Conservation (phyloP, 2,888 invertebrate species). For the Sericinus montela region DNA sequence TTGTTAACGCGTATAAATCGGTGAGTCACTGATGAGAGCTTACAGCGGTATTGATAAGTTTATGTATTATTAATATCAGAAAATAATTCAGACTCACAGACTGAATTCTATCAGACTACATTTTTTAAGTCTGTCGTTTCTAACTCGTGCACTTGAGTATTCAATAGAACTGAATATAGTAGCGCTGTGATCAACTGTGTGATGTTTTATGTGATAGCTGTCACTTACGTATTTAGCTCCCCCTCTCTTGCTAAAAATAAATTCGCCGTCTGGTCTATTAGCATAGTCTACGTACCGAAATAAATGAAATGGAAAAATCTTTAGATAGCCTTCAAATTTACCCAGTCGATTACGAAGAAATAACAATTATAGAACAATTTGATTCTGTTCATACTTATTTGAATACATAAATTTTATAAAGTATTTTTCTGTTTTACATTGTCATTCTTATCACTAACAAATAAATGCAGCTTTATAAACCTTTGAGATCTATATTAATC, state of each 20-base stretch:
- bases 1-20: conserved; percentile 1
- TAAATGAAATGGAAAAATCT: background rate
- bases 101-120: background rate
- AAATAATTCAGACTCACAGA: background rate
- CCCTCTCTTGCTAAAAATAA: background rate
- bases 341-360: too few relatives aligned
- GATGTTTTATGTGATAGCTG: background rate
- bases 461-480: too few relatives aligned
- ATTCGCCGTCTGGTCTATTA: background rate
- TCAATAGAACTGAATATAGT: conserved; percentile 1
- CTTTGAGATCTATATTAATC: too few relatives aligned
- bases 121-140: background rate
- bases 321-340: background rate
- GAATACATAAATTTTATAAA: too few relatives aligned
- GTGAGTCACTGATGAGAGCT: conserved; percentile 1
- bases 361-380: too few relatives aligned
- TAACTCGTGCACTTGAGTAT: background rate
- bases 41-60: background rate
- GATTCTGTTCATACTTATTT: too few relatives aligned
- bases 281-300: background rate
- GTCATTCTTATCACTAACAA: too few relatives aligned
- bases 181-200: conserved; percentile 3
- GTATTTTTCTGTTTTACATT: too few relatives aligned
- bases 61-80: background rate
- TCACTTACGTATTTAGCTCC: background rate